Evolutionary conservation across 2,113 vertebrate species (phyloP), one percentile per base, ranked within the genome.

Genomic region (Lamprotornis superbus): DNA sequence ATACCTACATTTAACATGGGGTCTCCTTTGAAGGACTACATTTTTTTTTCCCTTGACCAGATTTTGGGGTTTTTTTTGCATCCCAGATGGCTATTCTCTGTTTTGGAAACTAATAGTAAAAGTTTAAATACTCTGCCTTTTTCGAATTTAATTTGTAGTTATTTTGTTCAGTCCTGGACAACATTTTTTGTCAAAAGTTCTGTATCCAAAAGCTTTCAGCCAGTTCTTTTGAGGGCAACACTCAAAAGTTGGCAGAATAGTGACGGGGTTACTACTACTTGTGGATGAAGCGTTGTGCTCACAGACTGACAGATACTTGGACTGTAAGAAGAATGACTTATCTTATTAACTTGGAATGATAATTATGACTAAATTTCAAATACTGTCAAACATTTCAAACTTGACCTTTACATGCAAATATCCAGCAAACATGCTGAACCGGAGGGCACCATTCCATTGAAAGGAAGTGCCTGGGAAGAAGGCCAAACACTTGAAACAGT

Each of bases 371-470:
- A 50, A 69, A 91, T 85, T 93, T 89, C 57, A 86, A 90, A 55
- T 50, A 30, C 12, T 80, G n/a, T 65, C 63, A 69, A 57, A 73
- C 50, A 59, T 88, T 88, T 90, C 63, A 94, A 39, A 57, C 20
- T 92, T 81, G 92, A 83, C 79, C 71, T 94, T 90, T 80, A 49
- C 21, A 33, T 91, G 37, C 35, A 82, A 94, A 75, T 46, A 84
- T 47, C 39, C 47, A 86, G 25, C 42, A 50, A 88, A 70, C 21
- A 21, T 53, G 39, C 86, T 83, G 59, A 76, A 87, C 59, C 3
- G 47, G 28, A 65, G 67, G 71, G 50, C 53, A 76, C n/a, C 16
- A 47, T 80, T 91, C 35, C 42, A 35, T 12, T 61, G 28, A 71
- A 87, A 89, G 25, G 69, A 64, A 85, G 31, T 68, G 93, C 40